A percentile compares a stretch with the other conserved stretches of the same genome.
phyloP scores from a whole-genome alignment of 1,140 invertebrate genomes.

The Formica selysi region DNA sequence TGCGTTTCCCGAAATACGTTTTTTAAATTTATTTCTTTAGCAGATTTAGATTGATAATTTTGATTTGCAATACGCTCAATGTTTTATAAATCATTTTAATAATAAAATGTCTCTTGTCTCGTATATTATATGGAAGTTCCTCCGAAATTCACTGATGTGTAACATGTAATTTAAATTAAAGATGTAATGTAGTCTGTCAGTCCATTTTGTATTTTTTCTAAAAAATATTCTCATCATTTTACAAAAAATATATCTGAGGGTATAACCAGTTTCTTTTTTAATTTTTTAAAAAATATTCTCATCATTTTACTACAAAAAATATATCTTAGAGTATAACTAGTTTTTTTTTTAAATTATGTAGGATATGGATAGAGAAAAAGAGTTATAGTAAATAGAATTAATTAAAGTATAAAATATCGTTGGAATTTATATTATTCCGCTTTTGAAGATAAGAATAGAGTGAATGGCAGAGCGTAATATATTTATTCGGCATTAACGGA shows the following conservation, averaged over 20 bases:
- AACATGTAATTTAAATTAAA: neutral
- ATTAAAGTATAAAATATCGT: neutral
- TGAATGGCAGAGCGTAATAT: neutral
- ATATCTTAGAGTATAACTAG: neutral
- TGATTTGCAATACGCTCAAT: neutral
- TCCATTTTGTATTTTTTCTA: neutral
- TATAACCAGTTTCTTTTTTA: neutral
- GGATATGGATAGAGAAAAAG: neutral
- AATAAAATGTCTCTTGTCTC: neutral
- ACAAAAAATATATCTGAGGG: neutral
- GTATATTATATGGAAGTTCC: neutral
- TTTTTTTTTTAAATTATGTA: neutral
- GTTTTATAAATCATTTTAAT: neutral
- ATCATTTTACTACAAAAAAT: neutral
- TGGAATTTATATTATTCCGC: neutral
- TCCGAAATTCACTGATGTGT: neutral
- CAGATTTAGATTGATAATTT: neutral
- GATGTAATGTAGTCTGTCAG: neutral
- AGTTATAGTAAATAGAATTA: neutral
- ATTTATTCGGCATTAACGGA: slow-evolving; percentile 36
- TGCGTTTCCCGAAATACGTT: neutral
- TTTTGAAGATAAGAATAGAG: neutral
- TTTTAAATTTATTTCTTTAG: neutral
- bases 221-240: neutral
- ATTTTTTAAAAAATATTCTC: neutral